A percentile compares a stretch with the other conserved stretches of the same genome.
These are phyloP conservation scores for Lethocerus indicus DNA, from an alignment of 1,140 invertebrate species.

Conservation along the genomic window DNA sequence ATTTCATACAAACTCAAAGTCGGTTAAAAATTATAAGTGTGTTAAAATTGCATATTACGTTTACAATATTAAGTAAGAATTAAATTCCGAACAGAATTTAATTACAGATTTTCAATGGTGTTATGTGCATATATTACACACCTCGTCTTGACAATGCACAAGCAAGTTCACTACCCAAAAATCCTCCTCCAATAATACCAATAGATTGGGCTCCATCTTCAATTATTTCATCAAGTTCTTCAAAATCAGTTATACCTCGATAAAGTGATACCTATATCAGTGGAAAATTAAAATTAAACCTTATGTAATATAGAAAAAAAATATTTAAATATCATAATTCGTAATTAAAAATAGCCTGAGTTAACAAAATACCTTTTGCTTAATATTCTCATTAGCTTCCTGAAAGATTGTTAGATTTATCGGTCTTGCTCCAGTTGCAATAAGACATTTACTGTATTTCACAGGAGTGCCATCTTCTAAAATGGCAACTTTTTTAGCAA, in stretches of 20 bases:
- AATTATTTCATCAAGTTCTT: constrained; percentile 36
- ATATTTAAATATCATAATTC: not conserved
- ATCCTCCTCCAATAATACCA: constrained; percentile 74
- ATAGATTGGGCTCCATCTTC: constrained; percentile 41
- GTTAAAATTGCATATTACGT: no score
- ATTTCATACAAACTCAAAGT: no score
- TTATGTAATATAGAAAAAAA: not conserved
- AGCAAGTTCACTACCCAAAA: constrained; percentile 81
- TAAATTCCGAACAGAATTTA: no score
- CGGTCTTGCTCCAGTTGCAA: constrained; percentile 66
- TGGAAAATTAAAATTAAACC: not conserved
- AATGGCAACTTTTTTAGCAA: constrained; percentile 41
- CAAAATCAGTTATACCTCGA: constrained; percentile 43
- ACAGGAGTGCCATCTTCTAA: constrained; percentile 60
- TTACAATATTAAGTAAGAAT: no score
- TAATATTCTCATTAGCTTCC: constrained; percentile 36
- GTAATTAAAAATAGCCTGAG: not conserved
- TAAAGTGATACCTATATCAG: constrained; percentile 31
- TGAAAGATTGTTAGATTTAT: constrained; percentile 53
- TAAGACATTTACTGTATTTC: constrained; percentile 73
- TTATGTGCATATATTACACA: not conserved
- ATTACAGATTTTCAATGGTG: no score
- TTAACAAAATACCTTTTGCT: constrained; percentile 27
- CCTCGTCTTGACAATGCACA: constrained; percentile 55
- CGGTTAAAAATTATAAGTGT: no score